Conservation (phyloP, 2,797 vertebrate genomes). For the Lacerta agilis region DNA sequence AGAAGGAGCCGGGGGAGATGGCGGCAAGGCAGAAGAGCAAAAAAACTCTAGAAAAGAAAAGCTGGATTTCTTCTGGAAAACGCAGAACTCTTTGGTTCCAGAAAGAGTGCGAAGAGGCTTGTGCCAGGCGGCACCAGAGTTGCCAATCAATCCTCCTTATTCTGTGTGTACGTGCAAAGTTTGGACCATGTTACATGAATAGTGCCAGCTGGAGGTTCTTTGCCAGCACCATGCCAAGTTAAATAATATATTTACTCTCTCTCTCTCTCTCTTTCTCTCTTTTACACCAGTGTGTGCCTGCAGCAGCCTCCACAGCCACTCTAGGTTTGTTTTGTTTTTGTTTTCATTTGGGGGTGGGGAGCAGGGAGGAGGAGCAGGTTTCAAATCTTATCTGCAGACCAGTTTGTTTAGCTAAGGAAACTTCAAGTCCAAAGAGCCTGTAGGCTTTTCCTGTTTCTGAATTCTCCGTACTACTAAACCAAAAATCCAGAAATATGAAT, state of each 20-base stretch:
- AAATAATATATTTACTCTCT: constrained; percentile 90
- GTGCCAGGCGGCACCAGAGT: constrained; percentile 94
- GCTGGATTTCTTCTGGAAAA: constrained; percentile 84
- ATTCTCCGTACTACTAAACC: constrained; percentile 84
- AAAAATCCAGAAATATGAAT: constrained; percentile 79
- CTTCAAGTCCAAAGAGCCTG: constrained; percentile 84
- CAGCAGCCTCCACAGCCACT: constrained; percentile 89
- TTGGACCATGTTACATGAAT: constrained; percentile 96
- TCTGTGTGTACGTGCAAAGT: constrained; percentile 91
- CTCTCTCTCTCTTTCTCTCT: constrained; percentile 63
- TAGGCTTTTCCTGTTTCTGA: constrained; percentile 84
- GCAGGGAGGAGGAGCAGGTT: constrained; percentile 82
- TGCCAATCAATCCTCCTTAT: constrained; percentile 97
- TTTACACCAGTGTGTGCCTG: constrained; percentile 99
- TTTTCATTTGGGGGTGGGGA: constrained; percentile 81
- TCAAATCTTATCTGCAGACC: constrained; percentile 81
- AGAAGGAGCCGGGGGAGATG: constrained; percentile 81
- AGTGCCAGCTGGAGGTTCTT: constrained; percentile 87
- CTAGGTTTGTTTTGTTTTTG: constrained; percentile 84
- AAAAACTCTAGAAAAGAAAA: constrained; percentile 80
- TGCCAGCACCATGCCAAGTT: constrained; percentile 95
- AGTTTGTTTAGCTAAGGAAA: constrained; percentile 79
- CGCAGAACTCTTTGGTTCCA: constrained; percentile 84
- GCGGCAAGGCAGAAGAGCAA: constrained; percentile 79
- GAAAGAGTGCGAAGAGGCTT: constrained; percentile 86